Base-by-base conservation (phyloP, 2,797 vertebrate species). In the Enteromius fasciolatus region DNA sequence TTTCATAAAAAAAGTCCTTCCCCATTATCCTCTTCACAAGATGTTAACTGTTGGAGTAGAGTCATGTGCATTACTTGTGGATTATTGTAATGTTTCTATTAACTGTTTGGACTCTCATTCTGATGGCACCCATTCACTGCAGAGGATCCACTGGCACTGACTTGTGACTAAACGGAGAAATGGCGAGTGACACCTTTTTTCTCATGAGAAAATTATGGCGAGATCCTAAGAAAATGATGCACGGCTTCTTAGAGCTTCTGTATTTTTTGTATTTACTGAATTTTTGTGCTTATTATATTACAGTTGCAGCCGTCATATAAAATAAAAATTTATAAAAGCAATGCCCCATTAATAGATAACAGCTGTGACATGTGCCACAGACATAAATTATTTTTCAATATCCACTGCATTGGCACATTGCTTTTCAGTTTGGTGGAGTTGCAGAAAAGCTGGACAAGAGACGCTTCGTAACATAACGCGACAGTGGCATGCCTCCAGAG, bases 401-500 rank as follows among this genome's bases (percentile, higher is more conserved):
- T 46, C 28, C 36, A 81, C 50, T 61, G 80, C 73, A 57, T 81
- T 52, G 12, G 81, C 83, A 67, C 10, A 64, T 84, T 83, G 31
- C 54, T 86, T 67, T 74, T 69, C 73, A 46, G 31, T 76, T 52
- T 28, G 44, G 70, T 67, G 76, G 72, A 66, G 66, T 76, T 79
- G 50, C 25, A 82, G 81, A 74, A 72, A 81, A 78, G 73, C 72
- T 79, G 69, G 73, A 84, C 61, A 84, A 41, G 64, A 14, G 39
- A 48, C n/a, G 41, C 18, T 6, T 11, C 3, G 6, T 39, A 66
- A 39, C 3, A 3, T 46, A 31, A 52, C 1, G 15, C 54, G 64
- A 68, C 36, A 76, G 76, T 69, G 61, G 15, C 23, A 72, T 79
- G 50, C 50, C 82, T n/a, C 54, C 44, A 64, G 61, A 83, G 82